These are phyloP conservation scores for Pavo muticus DNA, from an alignment of 2,113 vertebrate genomes.

Conservation along the genomic window DNA sequence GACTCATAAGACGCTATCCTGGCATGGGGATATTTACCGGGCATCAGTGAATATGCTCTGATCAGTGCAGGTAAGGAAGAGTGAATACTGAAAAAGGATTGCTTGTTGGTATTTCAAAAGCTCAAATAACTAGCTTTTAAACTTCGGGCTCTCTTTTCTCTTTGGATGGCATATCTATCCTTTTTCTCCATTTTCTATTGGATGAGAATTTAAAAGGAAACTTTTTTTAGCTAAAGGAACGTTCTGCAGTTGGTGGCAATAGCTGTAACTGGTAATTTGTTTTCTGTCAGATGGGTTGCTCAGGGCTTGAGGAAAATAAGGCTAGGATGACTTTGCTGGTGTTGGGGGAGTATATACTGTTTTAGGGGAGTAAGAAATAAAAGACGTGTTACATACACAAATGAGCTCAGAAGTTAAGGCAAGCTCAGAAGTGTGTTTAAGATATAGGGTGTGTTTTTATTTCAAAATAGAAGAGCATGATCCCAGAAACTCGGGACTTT, in stretches of 20 bases:
- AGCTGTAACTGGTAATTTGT: no score
- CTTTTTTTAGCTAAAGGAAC: background rate
- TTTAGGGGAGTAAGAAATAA: fast-evolving
- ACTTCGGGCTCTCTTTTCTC: background rate
- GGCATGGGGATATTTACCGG: fast-evolving
- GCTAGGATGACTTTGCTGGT: no score
- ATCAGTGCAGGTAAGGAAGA: background rate
- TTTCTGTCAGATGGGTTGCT: background rate
- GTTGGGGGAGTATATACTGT: background rate
- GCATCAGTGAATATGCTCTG: no score
- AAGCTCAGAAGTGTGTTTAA: fast-evolving
- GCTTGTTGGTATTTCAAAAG: background rate
- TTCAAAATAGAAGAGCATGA: background rate
- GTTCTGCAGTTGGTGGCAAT: background rate
- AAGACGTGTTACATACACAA: background rate
- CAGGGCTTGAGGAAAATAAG: background rate
- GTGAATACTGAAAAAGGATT: fast-evolving
- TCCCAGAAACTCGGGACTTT: background rate
- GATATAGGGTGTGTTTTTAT: fast-evolving
- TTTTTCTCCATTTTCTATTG: background rate
- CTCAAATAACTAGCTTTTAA: background rate
- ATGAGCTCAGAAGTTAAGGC: background rate
- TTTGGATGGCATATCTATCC: fast-evolving
- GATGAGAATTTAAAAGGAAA: background rate
- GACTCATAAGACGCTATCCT: background rate